phyloP scores from a whole-genome alignment of 2,797 vertebrate species.

The Babyrousa celebensis region DNA sequence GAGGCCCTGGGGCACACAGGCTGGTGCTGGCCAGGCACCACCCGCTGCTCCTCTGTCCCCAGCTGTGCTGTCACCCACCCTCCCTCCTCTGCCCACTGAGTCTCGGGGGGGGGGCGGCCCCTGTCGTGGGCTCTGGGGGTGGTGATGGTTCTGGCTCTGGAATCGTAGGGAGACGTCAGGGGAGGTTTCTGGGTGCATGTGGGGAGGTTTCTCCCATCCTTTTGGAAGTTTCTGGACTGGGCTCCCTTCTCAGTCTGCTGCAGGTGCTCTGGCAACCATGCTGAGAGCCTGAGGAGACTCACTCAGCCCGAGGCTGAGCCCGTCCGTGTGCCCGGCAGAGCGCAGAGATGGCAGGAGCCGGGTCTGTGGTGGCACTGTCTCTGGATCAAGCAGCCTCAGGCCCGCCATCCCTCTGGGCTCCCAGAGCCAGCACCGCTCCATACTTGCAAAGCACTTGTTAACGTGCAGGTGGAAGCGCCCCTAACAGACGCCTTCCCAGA shows the following conservation, averaged over 20 bases:
- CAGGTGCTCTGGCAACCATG: background rate
- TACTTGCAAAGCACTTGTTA: background rate
- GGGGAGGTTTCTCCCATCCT: background rate
- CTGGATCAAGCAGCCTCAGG: background rate
- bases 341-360: fast-evolving
- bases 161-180: too few relatives aligned
- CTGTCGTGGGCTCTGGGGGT: too few relatives aligned
- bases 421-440: fast-evolving
- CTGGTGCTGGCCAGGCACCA: background rate
- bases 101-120: background rate
- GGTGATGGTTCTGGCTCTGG: background rate
- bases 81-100: background rate
- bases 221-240: background rate
- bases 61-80: too few relatives aligned
- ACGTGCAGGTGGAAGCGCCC: background rate
- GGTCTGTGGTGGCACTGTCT: background rate
- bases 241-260: background rate
- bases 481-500: fast-evolving
- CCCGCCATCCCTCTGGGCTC: background rate
- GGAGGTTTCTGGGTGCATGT: background rate
- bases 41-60: background rate
- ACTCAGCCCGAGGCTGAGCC: background rate
- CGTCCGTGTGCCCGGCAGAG: fast-evolving
- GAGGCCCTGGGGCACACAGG: background rate
- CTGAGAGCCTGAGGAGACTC: background rate